Evolutionary conservation across 2,113 vertebrate species (phyloP), one percentile per base, ranked within the genome.

Genomic region (Oryzias curvinotus): DNA sequence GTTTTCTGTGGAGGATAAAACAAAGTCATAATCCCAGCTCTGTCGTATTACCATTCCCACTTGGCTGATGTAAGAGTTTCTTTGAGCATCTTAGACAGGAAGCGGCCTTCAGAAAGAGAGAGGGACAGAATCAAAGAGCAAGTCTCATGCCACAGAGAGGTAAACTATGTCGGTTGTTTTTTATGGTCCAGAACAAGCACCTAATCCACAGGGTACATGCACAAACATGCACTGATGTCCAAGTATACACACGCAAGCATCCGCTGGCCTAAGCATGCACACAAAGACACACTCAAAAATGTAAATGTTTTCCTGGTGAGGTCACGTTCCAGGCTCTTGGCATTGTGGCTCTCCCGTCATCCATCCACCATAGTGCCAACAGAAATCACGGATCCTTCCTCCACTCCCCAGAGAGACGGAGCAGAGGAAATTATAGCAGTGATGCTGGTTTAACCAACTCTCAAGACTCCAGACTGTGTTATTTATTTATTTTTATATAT

Each of bases 381-480:
- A 73, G 77, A 86, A 72, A 70, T 75, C 61, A 67, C 58, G 44
- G 48, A 18, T 7, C 2, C 46, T 48, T 14, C 44, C 61, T 18
- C 46, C 41, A 47, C 48, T 73, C 81, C 81, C 81, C 21, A 47
- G 77, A 72, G 83, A 73, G 68, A 75, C 30, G 30, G 57, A 68
- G 66, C 25, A 42, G 57, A 66, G 78, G 67, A 81, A 80, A 86
- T 85, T 83, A 77, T 68, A 73, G 85, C 78, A 50, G 70, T 57
- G 64, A 80, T 79, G 80, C 81, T 82, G 75, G 65, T 90, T 89
- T 87, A 85, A 91, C 84, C 84, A 70, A 80, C 84, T 85, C 81
- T 86, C 76, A 85, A 87, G 86, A 85, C 83, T 86, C 81, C 84
- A 85, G 85, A 82, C 82, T 46, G 78, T 86, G 85, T 91, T 91